Percentiles rank a stretch among this genome's conserved stretches.
These are phyloP conservation scores for Conus canariensis DNA, from an alignment of 2,888 invertebrate species.

Conservation along the genomic window DNA sequence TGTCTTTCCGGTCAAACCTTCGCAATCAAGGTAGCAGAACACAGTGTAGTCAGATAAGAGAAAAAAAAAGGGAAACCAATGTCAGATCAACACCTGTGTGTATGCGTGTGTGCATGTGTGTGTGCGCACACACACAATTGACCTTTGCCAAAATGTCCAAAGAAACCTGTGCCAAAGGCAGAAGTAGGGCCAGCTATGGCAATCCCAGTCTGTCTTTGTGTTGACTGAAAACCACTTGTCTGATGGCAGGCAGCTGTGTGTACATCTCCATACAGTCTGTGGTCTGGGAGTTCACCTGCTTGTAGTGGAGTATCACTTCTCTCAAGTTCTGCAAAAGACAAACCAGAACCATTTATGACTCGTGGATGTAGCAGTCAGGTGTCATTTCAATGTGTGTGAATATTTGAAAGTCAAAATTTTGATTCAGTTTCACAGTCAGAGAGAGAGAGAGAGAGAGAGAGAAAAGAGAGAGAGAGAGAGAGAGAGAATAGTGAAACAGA, in stretches of 20 bases:
- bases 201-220: neutral
- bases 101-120: neutral
- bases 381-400: neutral
- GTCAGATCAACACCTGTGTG: neutral
- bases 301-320: slow-evolving; percentile 69
- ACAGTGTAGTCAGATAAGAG: no score
- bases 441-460: neutral
- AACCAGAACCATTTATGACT: neutral
- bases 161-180: neutral
- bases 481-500: no score
- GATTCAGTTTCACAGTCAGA: neutral
- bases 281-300: slow-evolving; percentile 55
- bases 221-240: slow-evolving; percentile 51
- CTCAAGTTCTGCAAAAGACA: slow-evolving; percentile 58
- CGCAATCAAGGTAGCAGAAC: no score
- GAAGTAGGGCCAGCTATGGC: neutral
- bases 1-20: no score
- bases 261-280: slow-evolving; percentile 69
- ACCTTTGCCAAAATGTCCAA: neutral
- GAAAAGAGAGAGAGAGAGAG: no score
- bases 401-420: neutral
- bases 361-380: no score
- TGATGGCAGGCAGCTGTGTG: slow-evolving; percentile 61
- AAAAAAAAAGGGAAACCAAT: no score
- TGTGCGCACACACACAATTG: neutral